phyloP scores from a whole-genome alignment of 2,888 invertebrate genomes.

The Drosophila neonasuta region DNA sequence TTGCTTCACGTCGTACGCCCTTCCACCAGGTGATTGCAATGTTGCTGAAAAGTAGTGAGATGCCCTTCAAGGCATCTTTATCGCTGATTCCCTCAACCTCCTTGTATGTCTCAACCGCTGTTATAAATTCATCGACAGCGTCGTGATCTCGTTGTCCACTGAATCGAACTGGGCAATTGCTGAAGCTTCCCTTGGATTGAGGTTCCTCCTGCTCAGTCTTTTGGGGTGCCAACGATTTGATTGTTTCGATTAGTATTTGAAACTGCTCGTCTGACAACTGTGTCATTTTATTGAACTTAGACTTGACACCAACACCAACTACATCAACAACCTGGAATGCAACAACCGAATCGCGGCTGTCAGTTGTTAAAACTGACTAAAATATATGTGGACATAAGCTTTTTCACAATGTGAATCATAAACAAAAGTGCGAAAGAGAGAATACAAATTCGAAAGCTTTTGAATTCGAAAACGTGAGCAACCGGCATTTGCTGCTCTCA shows the following conservation, averaged over 20 bases:
- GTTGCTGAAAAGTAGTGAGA: slow-evolving; percentile 73
- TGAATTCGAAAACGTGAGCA: slow-evolving; percentile 17
- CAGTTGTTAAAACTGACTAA: slow-evolving; percentile 18
- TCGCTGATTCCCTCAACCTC: slow-evolving; percentile 79
- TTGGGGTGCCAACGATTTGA: slow-evolving; percentile 61
- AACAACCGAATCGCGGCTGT: not conserved
- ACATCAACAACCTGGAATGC: not conserved
- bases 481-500: not conserved
- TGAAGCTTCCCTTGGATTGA: slow-evolving; percentile 78
- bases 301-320: not conserved
- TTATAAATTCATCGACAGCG: slow-evolving; percentile 80
- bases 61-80: slow-evolving; percentile 76
- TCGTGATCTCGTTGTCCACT: slow-evolving; percentile 79
- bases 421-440: slow-evolving; percentile 3
- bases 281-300: slow-evolving; percentile 45
- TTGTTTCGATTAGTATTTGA: slow-evolving; percentile 72
- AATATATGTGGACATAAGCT: slow-evolving; percentile 2
- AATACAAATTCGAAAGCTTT: slow-evolving; percentile 9
- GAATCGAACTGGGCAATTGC: slow-evolving; percentile 72
- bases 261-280: slow-evolving; percentile 79
- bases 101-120: slow-evolving; percentile 77
- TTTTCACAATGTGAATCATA: slow-evolving; percentile 43
- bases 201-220: slow-evolving; percentile 22
- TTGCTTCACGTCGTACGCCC: slow-evolving; percentile 78
- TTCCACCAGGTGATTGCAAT: slow-evolving; percentile 79